Evolutionary conservation across 2,113 vertebrate species (phyloP).

Genomic region (Myotis davidii): DNA sequence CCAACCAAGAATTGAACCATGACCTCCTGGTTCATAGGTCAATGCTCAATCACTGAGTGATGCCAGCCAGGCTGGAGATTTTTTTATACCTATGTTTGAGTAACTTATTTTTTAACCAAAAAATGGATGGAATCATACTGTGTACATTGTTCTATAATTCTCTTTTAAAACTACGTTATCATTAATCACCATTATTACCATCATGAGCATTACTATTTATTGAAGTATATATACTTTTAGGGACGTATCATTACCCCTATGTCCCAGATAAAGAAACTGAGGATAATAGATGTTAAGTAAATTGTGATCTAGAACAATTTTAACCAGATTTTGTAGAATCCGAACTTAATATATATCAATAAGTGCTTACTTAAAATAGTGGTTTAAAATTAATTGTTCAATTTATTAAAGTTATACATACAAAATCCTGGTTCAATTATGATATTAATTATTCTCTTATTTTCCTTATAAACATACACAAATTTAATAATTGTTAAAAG

Average conservation of each 20-base stretch:
- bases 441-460: conserved; percentile 42
- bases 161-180: background rate
- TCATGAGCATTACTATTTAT: conserved; percentile 5
- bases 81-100: background rate
- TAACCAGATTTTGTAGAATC: background rate
- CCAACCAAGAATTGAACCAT: too few relatives aligned
- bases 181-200: background rate
- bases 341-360: conserved; percentile 5
- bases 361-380: conserved; percentile 28
- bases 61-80: background rate
- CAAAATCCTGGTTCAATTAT: conserved; percentile 38
- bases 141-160: background rate
- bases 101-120: background rate
- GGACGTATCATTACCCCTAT: background rate
- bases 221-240: background rate
- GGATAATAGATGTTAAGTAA: conserved; percentile 16
- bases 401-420: conserved; percentile 47
- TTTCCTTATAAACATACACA: conserved; percentile 35
- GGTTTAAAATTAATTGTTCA: conserved; percentile 58
- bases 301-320: conserved; percentile 3
- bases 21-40: too few relatives aligned
- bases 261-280: conserved; percentile 14
- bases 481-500: conserved; percentile 42
- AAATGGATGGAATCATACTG: background rate
- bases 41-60: too few relatives aligned